A percentile compares a stretch with the other conserved stretches of the same genome.
phyloP scores from a whole-genome alignment of 92 coral and sea anemone genomes.

The Palythoa grandis region DNA sequence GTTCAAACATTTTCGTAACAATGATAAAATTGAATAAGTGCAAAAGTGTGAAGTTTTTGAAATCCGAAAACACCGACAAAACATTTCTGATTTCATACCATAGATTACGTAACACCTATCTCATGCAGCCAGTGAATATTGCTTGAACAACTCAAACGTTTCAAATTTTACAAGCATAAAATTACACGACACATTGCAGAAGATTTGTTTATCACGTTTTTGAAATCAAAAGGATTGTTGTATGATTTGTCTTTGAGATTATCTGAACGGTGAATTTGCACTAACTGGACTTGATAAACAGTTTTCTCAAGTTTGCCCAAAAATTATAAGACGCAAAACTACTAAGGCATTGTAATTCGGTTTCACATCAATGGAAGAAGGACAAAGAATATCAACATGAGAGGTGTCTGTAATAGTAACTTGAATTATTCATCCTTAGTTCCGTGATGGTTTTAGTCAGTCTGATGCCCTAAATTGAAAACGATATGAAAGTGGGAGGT shows the following conservation, averaged over 20 bases:
- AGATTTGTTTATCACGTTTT: background rate
- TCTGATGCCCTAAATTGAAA: no score
- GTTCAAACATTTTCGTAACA: no score
- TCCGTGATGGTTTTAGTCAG: no score
- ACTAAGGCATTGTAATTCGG: background rate
- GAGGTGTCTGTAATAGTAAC: background rate
- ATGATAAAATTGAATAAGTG: no score
- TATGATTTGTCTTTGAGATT: background rate
- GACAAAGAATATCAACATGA: background rate
- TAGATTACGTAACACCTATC: background rate
- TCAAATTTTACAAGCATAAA: no score
- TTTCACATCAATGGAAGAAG: slow-evolving; percentile 2
- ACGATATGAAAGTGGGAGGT: background rate
- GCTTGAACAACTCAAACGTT: no score
- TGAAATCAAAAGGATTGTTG: background rate
- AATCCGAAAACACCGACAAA: background rate
- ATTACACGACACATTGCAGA: no score
- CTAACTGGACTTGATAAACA: background rate
- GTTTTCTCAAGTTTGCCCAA: no score
- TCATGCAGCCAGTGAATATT: background rate
- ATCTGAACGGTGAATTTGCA: background rate
- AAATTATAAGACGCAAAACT: no score
- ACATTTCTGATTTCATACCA: background rate
- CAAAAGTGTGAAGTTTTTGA: background rate
- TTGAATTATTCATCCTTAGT: no score